These are phyloP conservation scores for Allolobophora icterica DNA, from an alignment of 2,888 invertebrate genomes.

Conservation along the genomic window DNA sequence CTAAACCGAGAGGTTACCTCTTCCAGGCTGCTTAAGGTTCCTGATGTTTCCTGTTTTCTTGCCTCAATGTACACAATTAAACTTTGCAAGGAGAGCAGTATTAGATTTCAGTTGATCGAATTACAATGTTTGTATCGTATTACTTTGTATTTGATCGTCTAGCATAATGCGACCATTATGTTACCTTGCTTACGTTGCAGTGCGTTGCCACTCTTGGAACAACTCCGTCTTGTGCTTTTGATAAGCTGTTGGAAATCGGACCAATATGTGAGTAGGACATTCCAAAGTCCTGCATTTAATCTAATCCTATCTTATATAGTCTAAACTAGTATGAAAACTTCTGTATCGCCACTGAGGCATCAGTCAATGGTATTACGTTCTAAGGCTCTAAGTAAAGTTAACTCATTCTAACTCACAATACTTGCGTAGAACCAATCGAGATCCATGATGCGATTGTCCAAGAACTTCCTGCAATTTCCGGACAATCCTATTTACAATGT, in stretches of 20 bases:
- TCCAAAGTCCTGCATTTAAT: not conserved
- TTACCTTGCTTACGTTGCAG: slow-evolving; percentile 67
- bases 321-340: not conserved
- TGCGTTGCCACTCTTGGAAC: slow-evolving; percentile 94
- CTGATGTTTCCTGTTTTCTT: too few species aligned
- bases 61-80: too few species aligned
- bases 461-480: not conserved
- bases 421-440: too few species aligned
- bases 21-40: too few species aligned
- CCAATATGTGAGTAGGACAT: slow-evolving; percentile 70
- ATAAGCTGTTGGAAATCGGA: slow-evolving; percentile 77
- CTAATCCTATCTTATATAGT: not conserved
- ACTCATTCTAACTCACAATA: too few species aligned
- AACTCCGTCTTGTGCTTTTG: slow-evolving; percentile 94
- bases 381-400: not conserved
- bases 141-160: too few species aligned
- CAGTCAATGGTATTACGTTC: not conserved
- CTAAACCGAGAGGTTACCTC: too few species aligned
- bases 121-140: too few species aligned
- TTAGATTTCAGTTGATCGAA: too few species aligned
- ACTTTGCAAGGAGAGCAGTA: too few species aligned
- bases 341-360: too few species aligned
- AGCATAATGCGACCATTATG: too few species aligned
- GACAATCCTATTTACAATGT: not conserved
- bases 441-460: not conserved